phyloP scores from a whole-genome alignment of 2,888 invertebrate genomes.

The Barypeithes pellucidus region DNA sequence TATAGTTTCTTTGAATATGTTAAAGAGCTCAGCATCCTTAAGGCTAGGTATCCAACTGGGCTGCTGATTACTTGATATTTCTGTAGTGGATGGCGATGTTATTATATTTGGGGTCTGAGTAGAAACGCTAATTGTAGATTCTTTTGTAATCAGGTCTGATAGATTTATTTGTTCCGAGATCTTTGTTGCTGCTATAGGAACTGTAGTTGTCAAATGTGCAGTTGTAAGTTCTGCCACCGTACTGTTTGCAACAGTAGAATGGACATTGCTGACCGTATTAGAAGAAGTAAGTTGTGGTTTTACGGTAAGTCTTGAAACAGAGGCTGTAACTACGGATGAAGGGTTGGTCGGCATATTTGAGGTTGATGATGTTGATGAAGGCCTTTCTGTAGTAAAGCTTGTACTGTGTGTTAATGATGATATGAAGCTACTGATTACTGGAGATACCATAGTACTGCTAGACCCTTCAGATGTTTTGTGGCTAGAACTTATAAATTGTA shows the following conservation, averaged over 20 bases:
- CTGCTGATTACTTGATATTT: neutral
- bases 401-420: conserved; percentile 1
- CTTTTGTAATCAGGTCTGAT: conserved; percentile 2
- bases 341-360: conserved; percentile 28
- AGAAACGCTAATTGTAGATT: neutral
- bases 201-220: neutral
- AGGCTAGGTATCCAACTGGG: conserved; percentile 39
- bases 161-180: neutral
- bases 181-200: conserved; percentile 6
- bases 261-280: conserved; percentile 27
- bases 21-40: conserved; percentile 34
- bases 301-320: conserved; percentile 34
- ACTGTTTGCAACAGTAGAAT: neutral
- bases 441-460: conserved; percentile 29
- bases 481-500: conserved; percentile 3
- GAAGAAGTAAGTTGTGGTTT: conserved; percentile 37
- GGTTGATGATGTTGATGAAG: conserved; percentile 12
- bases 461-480: neutral
- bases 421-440: neutral
- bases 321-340: conserved; percentile 15
- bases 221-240: neutral
- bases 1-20: conserved; percentile 42
- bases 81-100: conserved; percentile 5
- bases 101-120: conserved; percentile 14
- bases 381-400: neutral